A percentile compares a stretch with the other conserved stretches of the same genome.
Conservation (phyloP, 2,888 invertebrate species). For the Glaucopsyche alexis region DNA sequence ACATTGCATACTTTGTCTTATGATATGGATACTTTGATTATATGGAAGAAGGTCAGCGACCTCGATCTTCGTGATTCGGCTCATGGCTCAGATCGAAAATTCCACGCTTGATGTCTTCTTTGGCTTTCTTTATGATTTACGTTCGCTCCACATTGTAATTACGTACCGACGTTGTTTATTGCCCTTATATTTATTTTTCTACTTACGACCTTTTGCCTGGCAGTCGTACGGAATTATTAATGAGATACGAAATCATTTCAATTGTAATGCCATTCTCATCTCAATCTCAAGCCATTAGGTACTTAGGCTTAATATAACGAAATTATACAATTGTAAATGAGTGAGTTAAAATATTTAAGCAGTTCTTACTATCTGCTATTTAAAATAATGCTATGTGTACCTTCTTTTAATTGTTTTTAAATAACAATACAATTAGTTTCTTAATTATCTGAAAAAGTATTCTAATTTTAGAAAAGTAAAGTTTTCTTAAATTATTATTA, state of each 20-base stretch:
- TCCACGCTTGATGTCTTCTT: conserved; percentile 72
- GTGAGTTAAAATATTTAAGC: too few species aligned
- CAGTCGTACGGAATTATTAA: background rate
- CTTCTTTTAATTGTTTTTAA: too few species aligned
- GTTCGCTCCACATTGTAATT: conserved; percentile 54
- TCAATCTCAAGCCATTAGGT: too few species aligned
- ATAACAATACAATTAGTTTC: too few species aligned
- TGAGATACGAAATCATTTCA: background rate
- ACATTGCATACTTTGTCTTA: background rate
- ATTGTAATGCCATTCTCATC: too few species aligned
- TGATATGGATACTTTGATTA: background rate
- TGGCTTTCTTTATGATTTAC: conserved; percentile 73
- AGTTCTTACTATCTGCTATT: too few species aligned
- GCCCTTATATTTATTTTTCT: conserved; percentile 41
- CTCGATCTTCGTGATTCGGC: conserved; percentile 61
- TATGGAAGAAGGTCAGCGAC: conserved; percentile 60
- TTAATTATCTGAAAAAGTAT: too few species aligned
- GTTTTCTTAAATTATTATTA: too few species aligned
- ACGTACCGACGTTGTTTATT: conserved; percentile 49
- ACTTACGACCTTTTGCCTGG: background rate
- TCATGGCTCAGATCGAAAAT: conserved; percentile 66
- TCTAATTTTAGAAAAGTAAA: too few species aligned
- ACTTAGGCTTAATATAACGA: too few species aligned
- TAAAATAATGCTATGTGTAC: too few species aligned
- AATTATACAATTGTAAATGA: too few species aligned